Evolutionary conservation across 2,888 invertebrate species (phyloP), one percentile per base, ranked within the genome.

Genomic region (Tenthredo scrophulariae): DNA sequence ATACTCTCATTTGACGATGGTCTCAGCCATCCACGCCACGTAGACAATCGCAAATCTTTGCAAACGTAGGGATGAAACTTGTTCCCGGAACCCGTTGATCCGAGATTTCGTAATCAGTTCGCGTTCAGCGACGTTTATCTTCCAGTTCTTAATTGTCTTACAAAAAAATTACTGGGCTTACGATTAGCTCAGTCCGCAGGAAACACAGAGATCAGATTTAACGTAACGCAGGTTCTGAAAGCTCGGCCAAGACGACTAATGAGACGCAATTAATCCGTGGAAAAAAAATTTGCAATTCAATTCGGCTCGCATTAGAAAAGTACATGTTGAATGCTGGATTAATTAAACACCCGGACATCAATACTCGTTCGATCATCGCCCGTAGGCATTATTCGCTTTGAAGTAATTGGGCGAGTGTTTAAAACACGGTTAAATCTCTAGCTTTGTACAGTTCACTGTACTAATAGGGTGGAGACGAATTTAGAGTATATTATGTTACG

Each of bases 31-130:
- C 50, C 54, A 77, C 77, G 77, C 77, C 50, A 29, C 77, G 54
- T 54, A 77, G 77, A 77, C 77, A 77, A 77, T 77, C 77, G 29
- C 46, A 77, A 77, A 77, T 77, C 77, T 77, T 74, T 74, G 50
- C 77, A 54, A 77, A 77, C 46, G 26, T 33, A 29, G 77, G 54
- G 77, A 33, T 54, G 77, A 77, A 50, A 54, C 46, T 77, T 40
- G 77, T 77, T 77, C 77, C 50, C 18, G 50, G 7, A 50, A 40
- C 43, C 77, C 46, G 46, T 77, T 22, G 77, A 50, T 54, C 50
- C 50, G 9, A 77, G 54, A 54, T 77, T 54, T 54, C 26, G 40
- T 77, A 77, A 77, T 54, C 77, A 40, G 37, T 77, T 50, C 33
- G 33, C 54, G 77, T 40, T 77, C 77, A 54, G 50, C 40, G 43